phyloP scores from a whole-genome alignment of 2,888 invertebrate species.

The Erynnis tages region DNA sequence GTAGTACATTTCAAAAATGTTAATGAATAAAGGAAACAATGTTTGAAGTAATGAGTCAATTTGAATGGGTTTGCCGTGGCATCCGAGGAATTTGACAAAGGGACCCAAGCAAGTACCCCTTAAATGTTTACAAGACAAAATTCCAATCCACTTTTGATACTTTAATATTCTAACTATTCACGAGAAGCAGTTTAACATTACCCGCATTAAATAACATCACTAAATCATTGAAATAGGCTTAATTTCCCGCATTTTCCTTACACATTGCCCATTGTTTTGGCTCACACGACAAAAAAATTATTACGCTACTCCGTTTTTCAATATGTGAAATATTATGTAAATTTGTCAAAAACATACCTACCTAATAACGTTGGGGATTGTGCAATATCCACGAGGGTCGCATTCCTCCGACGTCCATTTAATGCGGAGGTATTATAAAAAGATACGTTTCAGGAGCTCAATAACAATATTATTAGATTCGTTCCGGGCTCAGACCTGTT shows the following conservation, averaged over 20 bases:
- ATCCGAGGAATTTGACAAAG: slow-evolving; percentile 21
- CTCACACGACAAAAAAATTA: background rate
- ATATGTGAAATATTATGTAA: slow-evolving; percentile 4
- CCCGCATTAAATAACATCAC: background rate
- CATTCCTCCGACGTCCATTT: slow-evolving; percentile 13
- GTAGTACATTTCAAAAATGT: slow-evolving; percentile 11
- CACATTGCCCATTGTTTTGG: background rate
- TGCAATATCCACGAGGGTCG: slow-evolving; percentile 14
- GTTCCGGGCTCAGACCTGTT: slow-evolving; percentile 43
- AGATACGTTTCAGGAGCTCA: slow-evolving; percentile 6
- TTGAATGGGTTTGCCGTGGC: slow-evolving; percentile 19
- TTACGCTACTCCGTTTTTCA: background rate
- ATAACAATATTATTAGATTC: slow-evolving; percentile 20
- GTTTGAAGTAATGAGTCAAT: slow-evolving; percentile 26
- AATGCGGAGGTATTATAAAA: slow-evolving; percentile 16
- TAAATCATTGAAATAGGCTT: background rate
- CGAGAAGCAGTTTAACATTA: no score
- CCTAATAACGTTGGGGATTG: slow-evolving; percentile 1
- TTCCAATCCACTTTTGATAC: background rate
- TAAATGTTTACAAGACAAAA: slow-evolving; percentile 11
- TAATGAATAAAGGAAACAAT: slow-evolving; percentile 24
- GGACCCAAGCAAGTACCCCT: slow-evolving; percentile 6
- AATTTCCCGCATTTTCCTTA: background rate
- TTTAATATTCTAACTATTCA: no score
- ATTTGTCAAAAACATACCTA: slow-evolving; percentile 16